Evolutionary conservation across 2,113 vertebrate species (phyloP).

Genomic region (Osmerus eperlanus): DNA sequence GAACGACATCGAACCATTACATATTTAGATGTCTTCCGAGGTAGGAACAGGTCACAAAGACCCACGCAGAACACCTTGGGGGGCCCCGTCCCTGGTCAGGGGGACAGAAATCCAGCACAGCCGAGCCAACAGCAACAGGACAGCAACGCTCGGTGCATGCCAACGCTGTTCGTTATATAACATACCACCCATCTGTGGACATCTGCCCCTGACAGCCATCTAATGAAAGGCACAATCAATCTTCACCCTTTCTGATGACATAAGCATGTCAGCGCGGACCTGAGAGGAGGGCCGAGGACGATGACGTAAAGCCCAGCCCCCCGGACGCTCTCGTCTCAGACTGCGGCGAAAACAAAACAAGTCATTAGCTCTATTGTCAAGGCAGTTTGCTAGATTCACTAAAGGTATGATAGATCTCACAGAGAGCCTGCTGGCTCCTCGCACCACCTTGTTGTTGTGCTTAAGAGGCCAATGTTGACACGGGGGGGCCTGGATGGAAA

Average conservation of each 20-base stretch:
- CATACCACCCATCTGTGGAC: slow-evolving; percentile 6
- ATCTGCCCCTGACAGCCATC: slow-evolving; percentile 19
- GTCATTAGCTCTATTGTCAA: slow-evolving; percentile 31
- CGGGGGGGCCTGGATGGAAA: neutral
- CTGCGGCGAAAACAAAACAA: slow-evolving; percentile 24
- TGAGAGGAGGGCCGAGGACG: slow-evolving; percentile 10
- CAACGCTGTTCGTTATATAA: neutral
- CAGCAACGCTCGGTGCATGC: too few relatives aligned
- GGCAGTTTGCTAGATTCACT: slow-evolving; percentile 33
- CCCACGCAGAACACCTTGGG: too few relatives aligned
- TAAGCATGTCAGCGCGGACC: slow-evolving; percentile 21
- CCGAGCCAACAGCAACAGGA: too few relatives aligned
- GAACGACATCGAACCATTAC: too few relatives aligned
- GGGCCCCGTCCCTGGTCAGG: too few relatives aligned
- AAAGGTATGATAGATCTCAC: slow-evolving; percentile 35
- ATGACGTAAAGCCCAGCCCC: slow-evolving; percentile 9
- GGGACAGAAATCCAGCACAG: too few relatives aligned
- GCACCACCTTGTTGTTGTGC: neutral
- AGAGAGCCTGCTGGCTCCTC: neutral
- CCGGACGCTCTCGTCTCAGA: slow-evolving; percentile 3
- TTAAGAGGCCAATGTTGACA: neutral
- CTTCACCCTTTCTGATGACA: slow-evolving; percentile 26
- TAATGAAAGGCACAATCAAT: slow-evolving; percentile 47
- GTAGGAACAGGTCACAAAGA: too few relatives aligned
- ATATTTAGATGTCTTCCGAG: too few relatives aligned